These are phyloP conservation scores for Aleiodes sp. DNA, from an alignment of 1,140 invertebrate genomes.

Conservation along the genomic window DNA sequence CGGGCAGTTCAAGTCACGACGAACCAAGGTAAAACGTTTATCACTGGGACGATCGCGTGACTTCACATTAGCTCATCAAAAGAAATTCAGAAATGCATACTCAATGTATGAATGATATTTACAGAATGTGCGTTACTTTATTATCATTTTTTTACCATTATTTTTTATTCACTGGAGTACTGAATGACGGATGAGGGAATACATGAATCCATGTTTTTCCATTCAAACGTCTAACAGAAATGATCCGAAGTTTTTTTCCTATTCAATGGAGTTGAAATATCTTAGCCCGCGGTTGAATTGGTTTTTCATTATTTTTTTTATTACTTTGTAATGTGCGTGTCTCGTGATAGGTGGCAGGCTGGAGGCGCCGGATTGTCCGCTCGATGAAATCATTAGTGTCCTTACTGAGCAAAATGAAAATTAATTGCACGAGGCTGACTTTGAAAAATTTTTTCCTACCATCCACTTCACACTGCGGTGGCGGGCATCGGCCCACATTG, in stretches of 20 bases:
- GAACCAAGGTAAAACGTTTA: slow-evolving; percentile 50
- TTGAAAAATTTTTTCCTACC: slow-evolving; percentile 22
- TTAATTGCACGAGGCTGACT: slow-evolving; percentile 37
- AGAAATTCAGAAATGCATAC: slow-evolving; percentile 30
- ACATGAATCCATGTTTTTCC: not conserved
- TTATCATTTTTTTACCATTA: not conserved
- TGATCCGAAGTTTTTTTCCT: slow-evolving; percentile 20
- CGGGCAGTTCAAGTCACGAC: slow-evolving; percentile 44
- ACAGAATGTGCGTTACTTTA: not conserved
- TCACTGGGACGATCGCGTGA: slow-evolving; percentile 50
- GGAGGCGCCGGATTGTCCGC: slow-evolving; percentile 23
- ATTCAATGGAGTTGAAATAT: not conserved
- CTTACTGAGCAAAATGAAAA: slow-evolving; percentile 27
- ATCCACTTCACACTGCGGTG: not conserved
- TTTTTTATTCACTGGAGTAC: not conserved
- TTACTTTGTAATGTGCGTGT: too few relatives aligned
- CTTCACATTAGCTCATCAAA: slow-evolving; percentile 43
- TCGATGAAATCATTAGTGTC: slow-evolving; percentile 37
- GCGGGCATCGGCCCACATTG: not conserved
- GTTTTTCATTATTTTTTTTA: slow-evolving; percentile 9
- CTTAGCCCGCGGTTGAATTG: not conserved
- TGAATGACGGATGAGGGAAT: slow-evolving; percentile 5
- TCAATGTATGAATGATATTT: slow-evolving; percentile 24
- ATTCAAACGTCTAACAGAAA: slow-evolving; percentile 18
- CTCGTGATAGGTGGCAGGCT: not conserved